phyloP scores from a whole-genome alignment of 1,140 invertebrate species.

The Halesus radiatus region DNA sequence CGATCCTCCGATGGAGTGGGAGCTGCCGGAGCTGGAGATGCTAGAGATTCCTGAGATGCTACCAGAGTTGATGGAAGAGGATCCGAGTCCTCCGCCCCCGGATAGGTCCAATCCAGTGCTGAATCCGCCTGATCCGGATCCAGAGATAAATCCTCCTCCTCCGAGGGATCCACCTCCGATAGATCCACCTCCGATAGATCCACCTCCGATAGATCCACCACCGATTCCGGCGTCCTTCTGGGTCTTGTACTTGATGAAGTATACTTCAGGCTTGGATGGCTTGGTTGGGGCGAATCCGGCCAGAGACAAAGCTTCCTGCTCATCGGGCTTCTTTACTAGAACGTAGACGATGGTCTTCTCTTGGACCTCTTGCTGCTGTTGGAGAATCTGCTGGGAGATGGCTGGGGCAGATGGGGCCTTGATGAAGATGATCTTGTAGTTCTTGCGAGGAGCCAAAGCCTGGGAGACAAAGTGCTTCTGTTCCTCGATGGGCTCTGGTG shows the following conservation, averaged over 20 bases:
- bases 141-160: constrained; percentile 51
- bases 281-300: constrained; percentile 82
- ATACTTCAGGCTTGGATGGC: constrained; percentile 88
- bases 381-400: constrained; percentile 80
- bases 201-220: not conserved
- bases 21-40: not conserved
- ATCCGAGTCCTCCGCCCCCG: constrained; percentile 53
- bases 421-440: constrained; percentile 92
- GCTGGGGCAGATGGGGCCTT: constrained; percentile 86
- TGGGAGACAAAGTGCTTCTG: constrained; percentile 71
- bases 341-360: constrained; percentile 93
- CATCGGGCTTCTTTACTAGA: constrained; percentile 87
- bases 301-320: constrained; percentile 82
- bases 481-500: constrained; percentile 74
- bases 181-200: constrained; percentile 59
- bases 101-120: not conserved
- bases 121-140: constrained; percentile 60
- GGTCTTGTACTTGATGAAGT: constrained; percentile 90
- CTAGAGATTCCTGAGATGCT: not conserved
- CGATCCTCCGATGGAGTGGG: not conserved
- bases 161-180: constrained; percentile 51
- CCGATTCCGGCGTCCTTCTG: constrained; percentile 70
- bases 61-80: constrained; percentile 51
- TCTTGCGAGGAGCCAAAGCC: constrained; percentile 79
- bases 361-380: constrained; percentile 81